phyloP scores from a whole-genome alignment of 2,888 invertebrate species.

The Bhutanitis thaidina region DNA sequence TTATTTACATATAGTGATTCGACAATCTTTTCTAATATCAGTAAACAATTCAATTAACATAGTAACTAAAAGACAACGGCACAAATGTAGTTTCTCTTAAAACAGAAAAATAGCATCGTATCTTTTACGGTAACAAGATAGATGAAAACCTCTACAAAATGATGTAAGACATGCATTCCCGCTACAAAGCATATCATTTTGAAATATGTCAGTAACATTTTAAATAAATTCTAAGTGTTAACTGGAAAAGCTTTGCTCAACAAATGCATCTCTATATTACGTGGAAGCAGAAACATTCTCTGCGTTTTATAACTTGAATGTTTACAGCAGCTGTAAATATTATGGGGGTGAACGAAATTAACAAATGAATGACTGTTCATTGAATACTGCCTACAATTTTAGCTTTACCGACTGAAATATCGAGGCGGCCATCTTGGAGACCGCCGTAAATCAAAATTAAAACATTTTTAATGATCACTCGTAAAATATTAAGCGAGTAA shows the following conservation, averaged over 20 bases:
- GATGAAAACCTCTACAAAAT: slow-evolving; percentile 4
- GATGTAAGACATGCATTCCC: slow-evolving; percentile 11
- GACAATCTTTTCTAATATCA: too few relatives aligned
- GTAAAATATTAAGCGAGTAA: slow-evolving; percentile 49
- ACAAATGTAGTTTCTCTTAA: background rate
- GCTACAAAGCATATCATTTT: slow-evolving; percentile 16
- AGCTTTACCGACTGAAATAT: slow-evolving; percentile 31
- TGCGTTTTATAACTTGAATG: slow-evolving; percentile 55
- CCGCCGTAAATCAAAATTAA: slow-evolving; percentile 70
- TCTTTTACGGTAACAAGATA: slow-evolving; percentile 2
- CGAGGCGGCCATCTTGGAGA: slow-evolving; percentile 39
- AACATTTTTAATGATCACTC: slow-evolving; percentile 61
- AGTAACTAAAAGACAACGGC: too few relatives aligned
- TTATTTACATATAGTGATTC: too few relatives aligned
- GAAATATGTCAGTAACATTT: slow-evolving; percentile 24
- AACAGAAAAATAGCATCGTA: background rate
- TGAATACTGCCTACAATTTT: slow-evolving; percentile 61
- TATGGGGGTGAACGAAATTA: slow-evolving; percentile 63
- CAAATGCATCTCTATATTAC: slow-evolving; percentile 23
- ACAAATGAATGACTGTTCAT: slow-evolving; percentile 69
- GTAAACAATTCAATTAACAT: too few relatives aligned
- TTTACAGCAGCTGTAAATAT: slow-evolving; percentile 67
- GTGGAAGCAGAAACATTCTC: slow-evolving; percentile 48
- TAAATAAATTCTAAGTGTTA: slow-evolving; percentile 21
- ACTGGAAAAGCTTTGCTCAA: slow-evolving; percentile 18